These are phyloP conservation scores for Xerus rutilus DNA, from an alignment of 2,797 vertebrate species.

Conservation along the genomic window DNA sequence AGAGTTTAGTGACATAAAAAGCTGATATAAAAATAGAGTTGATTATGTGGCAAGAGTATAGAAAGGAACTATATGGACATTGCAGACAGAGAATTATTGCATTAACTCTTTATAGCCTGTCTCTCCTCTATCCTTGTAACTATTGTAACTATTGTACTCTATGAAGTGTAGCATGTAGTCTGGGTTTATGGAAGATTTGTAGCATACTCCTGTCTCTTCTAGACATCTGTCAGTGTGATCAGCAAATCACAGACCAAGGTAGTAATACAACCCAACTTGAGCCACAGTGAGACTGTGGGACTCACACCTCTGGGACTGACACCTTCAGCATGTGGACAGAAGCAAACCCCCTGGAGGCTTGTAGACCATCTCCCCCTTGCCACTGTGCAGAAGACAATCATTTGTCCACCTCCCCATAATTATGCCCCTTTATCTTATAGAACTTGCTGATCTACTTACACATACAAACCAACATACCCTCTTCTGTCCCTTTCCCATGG, in stretches of 20 bases:
- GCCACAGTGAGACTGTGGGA: neutral
- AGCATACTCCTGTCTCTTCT: neutral
- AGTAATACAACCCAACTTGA: neutral
- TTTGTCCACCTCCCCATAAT: neutral
- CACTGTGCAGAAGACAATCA: neutral
- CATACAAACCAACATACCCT: neutral
- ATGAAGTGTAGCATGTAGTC: neutral
- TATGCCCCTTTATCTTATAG: neutral
- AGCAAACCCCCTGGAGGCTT: neutral
- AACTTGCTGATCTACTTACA: neutral
- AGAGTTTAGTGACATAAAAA: slow-evolving; percentile 54
- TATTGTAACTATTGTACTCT: neutral
- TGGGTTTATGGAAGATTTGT: neutral
- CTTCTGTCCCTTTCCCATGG: neutral
- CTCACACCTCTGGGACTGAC: neutral
- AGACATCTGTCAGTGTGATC: neutral
- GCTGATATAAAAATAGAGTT: slow-evolving; percentile 49
- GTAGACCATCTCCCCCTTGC: neutral
- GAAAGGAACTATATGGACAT: slow-evolving; percentile 9
- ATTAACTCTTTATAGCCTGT: neutral
- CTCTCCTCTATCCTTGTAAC: neutral
- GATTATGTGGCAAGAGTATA: neutral
- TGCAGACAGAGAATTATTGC: neutral
- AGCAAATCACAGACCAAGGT: neutral
- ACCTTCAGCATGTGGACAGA: neutral